Conservation (phyloP, 2,797 vertebrate species). For the Danionella dracula region DNA sequence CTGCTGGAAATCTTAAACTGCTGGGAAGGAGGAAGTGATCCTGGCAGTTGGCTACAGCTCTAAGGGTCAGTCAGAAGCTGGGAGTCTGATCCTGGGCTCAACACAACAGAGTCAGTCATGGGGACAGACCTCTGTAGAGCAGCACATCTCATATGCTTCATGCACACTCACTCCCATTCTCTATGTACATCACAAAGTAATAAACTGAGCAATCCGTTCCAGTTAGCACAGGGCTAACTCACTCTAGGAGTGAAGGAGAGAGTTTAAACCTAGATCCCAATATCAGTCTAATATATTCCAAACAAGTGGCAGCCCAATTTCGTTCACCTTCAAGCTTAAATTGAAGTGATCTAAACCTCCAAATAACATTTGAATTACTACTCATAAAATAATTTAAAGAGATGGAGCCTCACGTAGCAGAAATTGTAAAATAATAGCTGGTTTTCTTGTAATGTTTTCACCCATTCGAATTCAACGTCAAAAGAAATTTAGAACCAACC, state of each 20-base stretch:
- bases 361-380: too few relatives aligned
- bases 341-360: too few relatives aligned
- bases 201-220: conserved; percentile 1
- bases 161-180: conserved; percentile 1
- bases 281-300: too few relatives aligned
- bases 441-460: conserved; percentile 13
- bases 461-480: conserved; percentile 8
- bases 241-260: background rate
- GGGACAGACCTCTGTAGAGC: background rate
- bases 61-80: conserved; percentile 22
- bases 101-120: conserved; percentile 45
- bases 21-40: conserved; percentile 52
- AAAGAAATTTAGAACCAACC: too few relatives aligned
- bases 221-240: background rate
- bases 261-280: too few relatives aligned
- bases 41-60: conserved; percentile 39
- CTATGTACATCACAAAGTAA: conserved; percentile 10
- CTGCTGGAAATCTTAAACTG: conserved; percentile 52
- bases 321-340: too few relatives aligned
- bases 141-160: conserved; percentile 31
- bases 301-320: too few relatives aligned
- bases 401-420: background rate
- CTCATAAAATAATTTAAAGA: too few relatives aligned
- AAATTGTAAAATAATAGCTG: background rate
- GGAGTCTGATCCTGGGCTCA: conserved; percentile 6